Evolutionary conservation across 1,140 invertebrate species (phyloP), one percentile per base, ranked within the genome.

Genomic region (Tetramorium simillimum): DNA sequence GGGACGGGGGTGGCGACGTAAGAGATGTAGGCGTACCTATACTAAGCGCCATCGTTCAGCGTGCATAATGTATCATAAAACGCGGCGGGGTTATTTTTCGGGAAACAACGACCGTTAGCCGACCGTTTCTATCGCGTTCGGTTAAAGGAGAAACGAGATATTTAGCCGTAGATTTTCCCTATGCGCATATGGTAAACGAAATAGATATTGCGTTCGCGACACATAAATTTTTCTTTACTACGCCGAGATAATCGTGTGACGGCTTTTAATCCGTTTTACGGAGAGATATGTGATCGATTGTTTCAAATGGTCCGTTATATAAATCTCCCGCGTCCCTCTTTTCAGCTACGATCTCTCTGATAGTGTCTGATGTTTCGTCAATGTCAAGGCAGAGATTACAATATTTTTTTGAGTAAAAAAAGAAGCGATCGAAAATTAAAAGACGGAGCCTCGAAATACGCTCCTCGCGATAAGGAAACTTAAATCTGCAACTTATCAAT

Each of bases 51-150:
- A n/a, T 78, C 82, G 73, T 85, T 85, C 82, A 85, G 53, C 67
- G 67, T 73, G 80, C 80, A 82, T 82, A 82, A 82, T 82, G 80
- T 82, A 56, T 72, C 80, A 82, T 82, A 73, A 82, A 82, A 82
- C 21, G 37, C 80, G 80, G 67, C 53, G 53, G 53, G 51, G 40
- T 82, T 82, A 82, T 82, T 82, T 82, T 82, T 82, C 80, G 80
- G 80, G 67, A 73, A 82, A 82, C 80, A 82, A 82, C 49, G 65
- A 58, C 51, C 51, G 77, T 43, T 49, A 12, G 37, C 65, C 46
- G 51, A 28, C 46, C 67, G 37, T 73, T 73, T 73, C 80, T 67
- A 82, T 73, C 65, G 53, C 53, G 82, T 51, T 51, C 28, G 33
- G 16, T 78, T 76, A 76, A 33, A 33, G 51, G 40, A 58, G 40